Evolutionary conservation across 2,888 invertebrate species (phyloP).

Genomic region (Synanthedon vespiformis): DNA sequence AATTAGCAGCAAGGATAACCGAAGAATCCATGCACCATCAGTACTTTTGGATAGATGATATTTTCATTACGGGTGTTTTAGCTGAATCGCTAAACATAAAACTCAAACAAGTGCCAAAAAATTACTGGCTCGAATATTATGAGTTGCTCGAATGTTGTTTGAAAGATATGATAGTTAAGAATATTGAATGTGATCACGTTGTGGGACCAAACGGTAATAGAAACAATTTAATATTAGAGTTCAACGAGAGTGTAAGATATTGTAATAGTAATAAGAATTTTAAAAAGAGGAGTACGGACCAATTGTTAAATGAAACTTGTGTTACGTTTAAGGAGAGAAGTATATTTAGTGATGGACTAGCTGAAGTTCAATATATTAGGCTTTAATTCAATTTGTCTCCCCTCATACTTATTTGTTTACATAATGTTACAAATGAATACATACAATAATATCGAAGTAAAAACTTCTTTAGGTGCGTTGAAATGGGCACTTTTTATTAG

Average conservation of each 20-base stretch:
- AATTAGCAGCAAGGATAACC: constrained; percentile 71
- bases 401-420: no score
- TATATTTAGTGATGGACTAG: constrained; percentile 35
- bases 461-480: no score
- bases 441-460: no score
- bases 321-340: constrained; percentile 52
- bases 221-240: constrained; percentile 74
- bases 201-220: constrained; percentile 86
- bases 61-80: constrained; percentile 85
- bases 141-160: constrained; percentile 82
- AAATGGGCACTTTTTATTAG: no score
- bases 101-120: constrained; percentile 65
- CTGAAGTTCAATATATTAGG: background rate
- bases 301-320: constrained; percentile 71
- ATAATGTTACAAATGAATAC: no score
- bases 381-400: background rate
- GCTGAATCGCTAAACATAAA: constrained; percentile 70
- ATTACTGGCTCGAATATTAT: constrained; percentile 77
- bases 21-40: constrained; percentile 63
- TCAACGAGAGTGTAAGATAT: constrained; percentile 71
- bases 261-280: constrained; percentile 69
- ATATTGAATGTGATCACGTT: constrained; percentile 75
- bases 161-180: constrained; percentile 66
- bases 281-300: constrained; percentile 49
- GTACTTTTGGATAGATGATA: constrained; percentile 94